Conservation (phyloP, 35 echinoderm and acorn worm genomes). For the Ophiothrix spiculata region DNA sequence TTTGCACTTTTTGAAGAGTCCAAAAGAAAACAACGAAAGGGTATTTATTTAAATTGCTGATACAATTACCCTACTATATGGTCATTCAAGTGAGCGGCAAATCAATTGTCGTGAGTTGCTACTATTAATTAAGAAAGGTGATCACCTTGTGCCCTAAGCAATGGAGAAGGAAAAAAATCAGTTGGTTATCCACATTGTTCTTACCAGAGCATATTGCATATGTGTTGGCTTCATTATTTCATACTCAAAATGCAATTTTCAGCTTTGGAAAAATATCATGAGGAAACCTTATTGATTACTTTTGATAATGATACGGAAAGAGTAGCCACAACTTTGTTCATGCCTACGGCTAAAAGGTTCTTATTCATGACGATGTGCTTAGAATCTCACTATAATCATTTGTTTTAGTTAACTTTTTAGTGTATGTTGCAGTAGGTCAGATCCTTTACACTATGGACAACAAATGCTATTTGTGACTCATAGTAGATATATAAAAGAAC, state of each 20-base stretch:
- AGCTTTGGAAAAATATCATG: neutral
- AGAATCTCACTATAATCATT: neutral
- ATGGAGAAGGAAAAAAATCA: neutral
- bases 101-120: neutral
- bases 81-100: neutral
- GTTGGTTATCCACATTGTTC: too few relatives aligned
- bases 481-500: neutral
- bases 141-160: neutral
- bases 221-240: neutral
- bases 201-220: neutral
- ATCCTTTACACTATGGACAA: too few relatives aligned
- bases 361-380: slow-evolving; percentile 7
- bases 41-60: slow-evolving; percentile 10
- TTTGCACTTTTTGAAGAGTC: neutral
- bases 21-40: neutral
- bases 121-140: slow-evolving; percentile 13
- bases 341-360: neutral
- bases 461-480: too few relatives aligned
- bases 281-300: slow-evolving; percentile 13
- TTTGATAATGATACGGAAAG: neutral
- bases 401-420: too few relatives aligned
- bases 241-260: neutral
- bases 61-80: neutral
- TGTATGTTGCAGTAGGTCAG: too few relatives aligned
- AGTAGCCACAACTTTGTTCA: neutral